Base-by-base conservation (phyloP, 2,888 invertebrate genomes). In the Alcis repandata region DNA sequence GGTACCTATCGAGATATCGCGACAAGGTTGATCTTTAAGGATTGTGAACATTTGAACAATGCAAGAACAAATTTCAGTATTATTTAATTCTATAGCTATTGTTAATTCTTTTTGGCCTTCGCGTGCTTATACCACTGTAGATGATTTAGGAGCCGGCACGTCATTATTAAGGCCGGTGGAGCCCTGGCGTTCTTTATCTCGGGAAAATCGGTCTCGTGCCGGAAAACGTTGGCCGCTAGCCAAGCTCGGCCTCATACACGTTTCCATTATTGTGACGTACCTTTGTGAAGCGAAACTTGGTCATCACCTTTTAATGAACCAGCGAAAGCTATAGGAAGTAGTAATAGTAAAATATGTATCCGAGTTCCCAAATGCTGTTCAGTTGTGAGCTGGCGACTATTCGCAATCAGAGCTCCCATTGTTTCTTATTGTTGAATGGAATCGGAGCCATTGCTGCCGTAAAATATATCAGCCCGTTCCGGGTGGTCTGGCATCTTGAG, bases 171-270 rank as follows among this genome's bases (percentile, higher is more conserved):
- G 74, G 71, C 72, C 74, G 72, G 73, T 71, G 67, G 70, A 63
- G 76, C 77, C 76, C 77, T 81, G 79, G 77, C 76, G 72, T 71
- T 77, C 74, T 80, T 87, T 89, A 91, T 91, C 89, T 89, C 80
- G 79, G 74, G 80, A 83, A 87, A 87, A 87, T 91, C 85, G 79
- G 78, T 82, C 79, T 85, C 84, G 82, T 83, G 80, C 79, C 83
- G 81, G 85, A 86, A 87, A 87, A 79, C 78, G 79, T 84, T 91
- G 91, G 91, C 83, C 69, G 69, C 67, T 63, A 71, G 90, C 90
- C 90, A 91, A 82, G 65, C 75, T 71, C 77, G 74, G 70, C 70
- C 73, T 77, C 72, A 75, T 72, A 74, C 76, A 74, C 70, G 78
- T 80, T 83, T 78, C 79, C 78, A 85, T 80, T 83, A 80, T 77